Evolutionary conservation across 1,140 invertebrate genomes (phyloP).

Genomic region (Drosophila pallidifrons): DNA sequence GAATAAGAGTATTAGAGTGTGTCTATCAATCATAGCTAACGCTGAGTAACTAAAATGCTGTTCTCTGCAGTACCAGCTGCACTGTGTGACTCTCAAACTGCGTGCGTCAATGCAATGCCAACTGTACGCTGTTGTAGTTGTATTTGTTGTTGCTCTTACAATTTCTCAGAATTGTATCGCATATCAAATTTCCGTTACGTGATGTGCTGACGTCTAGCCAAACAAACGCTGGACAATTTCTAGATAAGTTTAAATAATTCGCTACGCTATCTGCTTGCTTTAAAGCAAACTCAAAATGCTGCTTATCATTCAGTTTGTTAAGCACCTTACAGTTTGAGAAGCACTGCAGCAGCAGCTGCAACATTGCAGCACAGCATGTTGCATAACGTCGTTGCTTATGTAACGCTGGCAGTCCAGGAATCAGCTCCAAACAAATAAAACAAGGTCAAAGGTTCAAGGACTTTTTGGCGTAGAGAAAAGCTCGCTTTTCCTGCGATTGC

Average conservation of each 20-base stretch:
- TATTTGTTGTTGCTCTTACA: background rate
- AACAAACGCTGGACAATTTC: constrained; percentile 5
- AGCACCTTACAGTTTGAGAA: constrained; percentile 44
- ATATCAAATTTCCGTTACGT: constrained; percentile 26
- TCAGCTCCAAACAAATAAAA: constrained; percentile 52
- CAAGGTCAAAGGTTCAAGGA: constrained; percentile 82
- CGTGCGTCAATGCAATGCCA: background rate
- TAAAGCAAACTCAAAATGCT: constrained; percentile 20
- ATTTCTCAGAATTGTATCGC: constrained; percentile 1
- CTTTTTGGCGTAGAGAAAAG: constrained; percentile 57
- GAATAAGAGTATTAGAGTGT: too few relatives aligned
- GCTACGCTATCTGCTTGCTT: constrained; percentile 37
- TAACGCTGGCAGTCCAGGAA: background rate
- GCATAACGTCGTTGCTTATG: constrained; percentile 54
- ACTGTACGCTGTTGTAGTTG: background rate
- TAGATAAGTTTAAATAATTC: constrained; percentile 50
- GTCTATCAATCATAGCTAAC: too few relatives aligned
- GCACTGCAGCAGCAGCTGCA: constrained; percentile 24
- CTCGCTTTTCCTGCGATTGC: constrained; percentile 42
- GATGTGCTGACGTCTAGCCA: constrained; percentile 24
- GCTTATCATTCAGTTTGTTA: constrained; percentile 17
- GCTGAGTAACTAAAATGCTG: background rate
- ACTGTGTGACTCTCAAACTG: constrained; percentile 31
- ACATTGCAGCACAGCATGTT: constrained; percentile 43
- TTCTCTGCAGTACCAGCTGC: constrained; percentile 14